These are phyloP conservation scores for Grantiella picta DNA, from an alignment of 2,113 vertebrate species.

Conservation along the genomic window DNA sequence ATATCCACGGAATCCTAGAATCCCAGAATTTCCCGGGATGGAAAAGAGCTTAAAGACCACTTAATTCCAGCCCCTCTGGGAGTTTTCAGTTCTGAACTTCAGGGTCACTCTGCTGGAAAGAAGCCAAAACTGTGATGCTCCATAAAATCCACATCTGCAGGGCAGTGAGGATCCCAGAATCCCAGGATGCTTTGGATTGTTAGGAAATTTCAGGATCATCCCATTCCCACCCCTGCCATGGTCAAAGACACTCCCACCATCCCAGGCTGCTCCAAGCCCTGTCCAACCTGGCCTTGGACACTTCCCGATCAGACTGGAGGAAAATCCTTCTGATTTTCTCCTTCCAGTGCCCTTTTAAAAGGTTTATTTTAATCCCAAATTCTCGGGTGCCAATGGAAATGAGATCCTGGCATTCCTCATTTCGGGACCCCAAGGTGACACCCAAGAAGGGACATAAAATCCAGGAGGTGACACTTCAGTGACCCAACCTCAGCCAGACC, in stretches of 20 bases:
- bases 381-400: not conserved
- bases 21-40: not conserved
- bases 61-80: not conserved
- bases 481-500: not conserved
- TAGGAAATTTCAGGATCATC: not conserved
- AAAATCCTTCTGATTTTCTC: not conserved
- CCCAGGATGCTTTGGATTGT: not conserved
- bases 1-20: not conserved
- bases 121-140: fast-evolving
- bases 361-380: not conserved
- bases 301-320: not conserved
- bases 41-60: not conserved
- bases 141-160: not conserved
- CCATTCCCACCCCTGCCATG: not conserved
- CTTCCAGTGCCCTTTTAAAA: no score
- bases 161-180: not conserved
- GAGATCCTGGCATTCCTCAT: no score
- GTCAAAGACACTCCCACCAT: not conserved
- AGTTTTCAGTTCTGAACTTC: fast-evolving
- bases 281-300: not conserved
- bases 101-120: not conserved
- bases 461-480: not conserved
- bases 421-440: not conserved
- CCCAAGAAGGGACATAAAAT: not conserved
- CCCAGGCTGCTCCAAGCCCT: not conserved